A percentile compares a stretch with the other conserved stretches of the same genome.
These are phyloP conservation scores for Eilema griseolum DNA, from an alignment of 2,888 invertebrate genomes.

Conservation along the genomic window DNA sequence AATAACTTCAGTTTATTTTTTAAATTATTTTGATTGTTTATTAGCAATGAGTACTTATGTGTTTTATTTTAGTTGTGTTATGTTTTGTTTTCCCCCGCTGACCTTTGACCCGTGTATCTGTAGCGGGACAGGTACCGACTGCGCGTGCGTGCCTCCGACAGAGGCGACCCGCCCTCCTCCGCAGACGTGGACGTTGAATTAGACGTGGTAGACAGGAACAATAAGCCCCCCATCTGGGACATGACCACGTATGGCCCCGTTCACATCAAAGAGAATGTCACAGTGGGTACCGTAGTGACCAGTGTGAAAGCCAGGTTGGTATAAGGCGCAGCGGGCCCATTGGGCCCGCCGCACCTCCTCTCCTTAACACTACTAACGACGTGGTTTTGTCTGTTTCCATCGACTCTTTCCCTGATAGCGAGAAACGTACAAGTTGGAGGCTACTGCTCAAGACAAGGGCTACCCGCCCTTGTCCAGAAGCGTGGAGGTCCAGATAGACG, in stretches of 20 bases:
- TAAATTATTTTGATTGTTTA: constrained; percentile 79
- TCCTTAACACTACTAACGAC: constrained; percentile 89
- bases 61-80: constrained; percentile 86
- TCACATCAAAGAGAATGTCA: constrained; percentile 99
- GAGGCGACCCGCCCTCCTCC: constrained; percentile 96
- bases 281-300: constrained; percentile 99
- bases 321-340: constrained; percentile 87
- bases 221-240: constrained; percentile 99
- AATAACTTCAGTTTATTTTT: constrained; percentile 69
- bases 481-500: constrained; percentile 99
- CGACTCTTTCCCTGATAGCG: constrained; percentile 91
- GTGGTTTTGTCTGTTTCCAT: constrained; percentile 90
- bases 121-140: constrained; percentile 99
- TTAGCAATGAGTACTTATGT: constrained; percentile 84
- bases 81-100: constrained; percentile 89
- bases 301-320: constrained; percentile 99
- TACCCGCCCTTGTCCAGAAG: constrained; percentile 97
- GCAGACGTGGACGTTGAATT: constrained; percentile 99
- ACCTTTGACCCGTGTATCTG: constrained; percentile 92
- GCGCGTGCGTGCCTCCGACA: constrained; percentile 98
- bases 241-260: constrained; percentile 98
- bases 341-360: constrained; percentile 83
- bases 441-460: constrained; percentile 99
- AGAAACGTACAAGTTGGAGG: constrained; percentile 99
- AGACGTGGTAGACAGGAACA: constrained; percentile 99